These are phyloP conservation scores for human DNA, from an alignment of 2,113 vertebrate species.

Conservation along the genomic window DNA sequence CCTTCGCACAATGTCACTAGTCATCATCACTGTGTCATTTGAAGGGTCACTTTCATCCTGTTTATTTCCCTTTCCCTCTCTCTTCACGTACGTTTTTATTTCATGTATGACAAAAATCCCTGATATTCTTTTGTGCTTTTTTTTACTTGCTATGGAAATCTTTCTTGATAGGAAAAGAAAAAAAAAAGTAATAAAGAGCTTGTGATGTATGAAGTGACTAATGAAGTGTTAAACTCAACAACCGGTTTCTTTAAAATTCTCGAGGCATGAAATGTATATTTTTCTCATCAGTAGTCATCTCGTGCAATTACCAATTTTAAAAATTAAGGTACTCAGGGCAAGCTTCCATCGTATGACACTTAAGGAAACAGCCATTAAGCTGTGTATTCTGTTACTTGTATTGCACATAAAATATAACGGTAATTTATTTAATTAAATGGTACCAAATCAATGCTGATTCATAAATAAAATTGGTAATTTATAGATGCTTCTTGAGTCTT, in stretches of 20 bases:
- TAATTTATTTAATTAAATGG: slow-evolving; percentile 63
- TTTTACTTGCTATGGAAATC: slow-evolving; percentile 70
- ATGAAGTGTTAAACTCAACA: slow-evolving; percentile 75
- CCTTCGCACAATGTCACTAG: slow-evolving; percentile 67
- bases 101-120: slow-evolving; percentile 61
- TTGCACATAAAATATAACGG: slow-evolving; percentile 52
- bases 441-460: slow-evolving; percentile 58
- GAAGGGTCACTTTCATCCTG: slow-evolving; percentile 73
- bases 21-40: slow-evolving; percentile 80
- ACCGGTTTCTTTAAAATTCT: slow-evolving; percentile 62
- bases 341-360: slow-evolving; percentile 27
- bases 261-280: slow-evolving; percentile 47
- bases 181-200: slow-evolving; percentile 43
- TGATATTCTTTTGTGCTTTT: slow-evolving; percentile 63
- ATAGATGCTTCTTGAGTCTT: slow-evolving; percentile 47
- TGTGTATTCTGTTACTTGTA: slow-evolving; percentile 9
- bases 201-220: slow-evolving; percentile 66
- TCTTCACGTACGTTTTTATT: slow-evolving; percentile 60
- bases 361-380: slow-evolving; percentile 58
- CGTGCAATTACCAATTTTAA: slow-evolving; percentile 29
- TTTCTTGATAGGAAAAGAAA: slow-evolving; percentile 38
- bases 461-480: slow-evolving; percentile 63
- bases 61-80: slow-evolving; percentile 61
- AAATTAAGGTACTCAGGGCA: slow-evolving; percentile 64
- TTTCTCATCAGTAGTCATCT: slow-evolving; percentile 56